Evolutionary conservation across 2,113 vertebrate genomes (phyloP).

Genomic region (Cephalopterus ornatus): DNA sequence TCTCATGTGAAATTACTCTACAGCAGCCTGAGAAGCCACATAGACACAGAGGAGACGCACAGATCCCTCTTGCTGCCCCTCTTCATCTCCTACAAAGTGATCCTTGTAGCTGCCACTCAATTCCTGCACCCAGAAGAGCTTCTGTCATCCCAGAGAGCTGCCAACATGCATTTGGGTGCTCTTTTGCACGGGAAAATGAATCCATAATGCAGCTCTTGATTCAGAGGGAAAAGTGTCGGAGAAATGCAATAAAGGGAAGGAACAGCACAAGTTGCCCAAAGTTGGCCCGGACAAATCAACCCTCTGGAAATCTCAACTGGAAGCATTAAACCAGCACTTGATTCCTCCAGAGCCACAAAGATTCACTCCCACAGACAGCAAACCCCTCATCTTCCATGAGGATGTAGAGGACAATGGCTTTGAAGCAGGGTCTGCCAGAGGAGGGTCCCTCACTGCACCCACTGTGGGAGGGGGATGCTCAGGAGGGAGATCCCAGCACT

Average conservation of each 20-base stretch:
- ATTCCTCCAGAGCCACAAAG: background rate
- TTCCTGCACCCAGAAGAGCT: background rate
- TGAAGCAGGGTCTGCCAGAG: accelerated
- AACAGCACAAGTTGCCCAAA: background rate
- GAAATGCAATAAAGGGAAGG: background rate
- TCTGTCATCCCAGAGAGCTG: background rate
- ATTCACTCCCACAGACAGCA: background rate
- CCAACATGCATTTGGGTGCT: accelerated
- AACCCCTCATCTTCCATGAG: background rate
- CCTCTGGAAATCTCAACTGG: background rate
- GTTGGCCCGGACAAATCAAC: background rate
- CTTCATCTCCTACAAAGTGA: background rate
- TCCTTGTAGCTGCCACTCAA: background rate
- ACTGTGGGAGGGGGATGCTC: accelerated
- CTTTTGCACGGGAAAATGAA: background rate
- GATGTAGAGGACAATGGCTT: accelerated
- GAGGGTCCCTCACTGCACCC: background rate
- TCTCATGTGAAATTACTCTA: background rate
- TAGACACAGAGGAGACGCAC: accelerated
- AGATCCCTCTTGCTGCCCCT: background rate
- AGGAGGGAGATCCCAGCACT: background rate
- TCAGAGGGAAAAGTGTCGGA: background rate
- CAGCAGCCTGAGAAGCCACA: background rate
- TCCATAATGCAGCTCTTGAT: background rate
- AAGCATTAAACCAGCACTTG: background rate